Conservation (phyloP, 2,113 vertebrate species). For the Mionectes macconnelli region DNA sequence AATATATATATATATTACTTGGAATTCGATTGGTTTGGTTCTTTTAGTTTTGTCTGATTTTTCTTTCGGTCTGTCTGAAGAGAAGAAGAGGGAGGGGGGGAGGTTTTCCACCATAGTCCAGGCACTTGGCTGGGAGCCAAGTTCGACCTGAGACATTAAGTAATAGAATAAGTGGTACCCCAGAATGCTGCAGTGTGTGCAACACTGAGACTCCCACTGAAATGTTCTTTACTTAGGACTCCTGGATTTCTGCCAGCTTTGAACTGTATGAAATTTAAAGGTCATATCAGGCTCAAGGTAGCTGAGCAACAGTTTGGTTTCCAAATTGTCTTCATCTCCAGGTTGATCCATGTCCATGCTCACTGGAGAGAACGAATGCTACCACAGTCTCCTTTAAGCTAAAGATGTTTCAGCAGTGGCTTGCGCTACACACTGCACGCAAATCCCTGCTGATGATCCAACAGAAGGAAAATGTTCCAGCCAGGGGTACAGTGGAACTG, state of each 20-base stretch:
- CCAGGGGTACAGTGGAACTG: not conserved
- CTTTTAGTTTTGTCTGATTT: too few relatives aligned
- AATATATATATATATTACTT: too few relatives aligned
- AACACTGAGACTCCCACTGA: not conserved
- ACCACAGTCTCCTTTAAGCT: not conserved
- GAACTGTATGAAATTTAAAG: not conserved
- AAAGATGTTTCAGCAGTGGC: too few relatives aligned
- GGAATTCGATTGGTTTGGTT: too few relatives aligned
- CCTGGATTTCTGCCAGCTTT: not conserved
- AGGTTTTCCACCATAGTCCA: too few relatives aligned
- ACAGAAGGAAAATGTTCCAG: not conserved
- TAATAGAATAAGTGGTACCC: not conserved
- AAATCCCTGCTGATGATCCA: not conserved
- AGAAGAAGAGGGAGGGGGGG: too few relatives aligned
- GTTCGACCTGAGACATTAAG: too few relatives aligned
- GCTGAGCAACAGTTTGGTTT: not conserved
- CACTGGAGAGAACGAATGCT: rapidly evolving
- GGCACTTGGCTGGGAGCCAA: too few relatives aligned
- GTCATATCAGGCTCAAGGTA: not conserved
- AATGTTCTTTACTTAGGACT: not conserved
- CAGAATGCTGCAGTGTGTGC: not conserved
- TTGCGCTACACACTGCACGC: not conserved
- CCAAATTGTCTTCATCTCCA: not conserved
- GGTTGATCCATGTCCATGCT: not conserved
- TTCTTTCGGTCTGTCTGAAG: too few relatives aligned